A percentile compares a stretch with the other conserved stretches of the same genome.
These are phyloP conservation scores for Spilogale gracilis DNA, from an alignment of 2,113 vertebrate genomes.

Conservation along the genomic window DNA sequence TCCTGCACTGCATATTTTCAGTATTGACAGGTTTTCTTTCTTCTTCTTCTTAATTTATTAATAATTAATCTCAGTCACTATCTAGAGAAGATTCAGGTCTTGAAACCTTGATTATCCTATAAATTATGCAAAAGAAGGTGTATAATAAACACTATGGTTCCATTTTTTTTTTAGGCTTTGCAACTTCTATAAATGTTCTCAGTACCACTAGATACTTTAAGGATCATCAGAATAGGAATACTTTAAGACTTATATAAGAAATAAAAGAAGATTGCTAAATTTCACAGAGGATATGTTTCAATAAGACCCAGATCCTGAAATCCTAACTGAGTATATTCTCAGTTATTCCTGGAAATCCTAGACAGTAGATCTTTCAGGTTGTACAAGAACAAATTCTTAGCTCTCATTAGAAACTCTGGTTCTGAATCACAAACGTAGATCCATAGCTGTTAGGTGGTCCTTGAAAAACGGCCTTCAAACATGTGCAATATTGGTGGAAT, in stretches of 20 bases:
- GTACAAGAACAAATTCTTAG: slow-evolving; percentile 40
- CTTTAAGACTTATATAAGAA: slow-evolving; percentile 68
- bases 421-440: slow-evolving; percentile 71
- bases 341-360: slow-evolving; percentile 65
- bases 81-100: slow-evolving; percentile 75
- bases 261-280: slow-evolving; percentile 57
- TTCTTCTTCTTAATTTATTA: slow-evolving; percentile 71
- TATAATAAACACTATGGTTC: slow-evolving; percentile 79
- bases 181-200: slow-evolving; percentile 69
- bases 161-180: slow-evolving; percentile 61
- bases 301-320: slow-evolving; percentile 74
- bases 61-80: slow-evolving; percentile 75
- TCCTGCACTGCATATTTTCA: slow-evolving; percentile 65
- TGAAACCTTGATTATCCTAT: slow-evolving; percentile 77
- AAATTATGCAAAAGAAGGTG: slow-evolving; percentile 70
- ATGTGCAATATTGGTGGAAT: slow-evolving; percentile 86
- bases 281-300: slow-evolving; percentile 69
- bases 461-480: slow-evolving; percentile 69
- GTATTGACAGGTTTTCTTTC: slow-evolving; percentile 63
- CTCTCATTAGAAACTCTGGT: slow-evolving; percentile 70
- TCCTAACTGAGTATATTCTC: slow-evolving; percentile 72
- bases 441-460: slow-evolving; percentile 77
- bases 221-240: slow-evolving; percentile 68
- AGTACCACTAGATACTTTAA: slow-evolving; percentile 68
- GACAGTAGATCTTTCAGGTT: slow-evolving; percentile 67